Percentiles rank a stretch among this genome's conserved stretches.
phyloP scores from a whole-genome alignment of 1,140 invertebrate genomes.

The Aphidius gifuensis region DNA sequence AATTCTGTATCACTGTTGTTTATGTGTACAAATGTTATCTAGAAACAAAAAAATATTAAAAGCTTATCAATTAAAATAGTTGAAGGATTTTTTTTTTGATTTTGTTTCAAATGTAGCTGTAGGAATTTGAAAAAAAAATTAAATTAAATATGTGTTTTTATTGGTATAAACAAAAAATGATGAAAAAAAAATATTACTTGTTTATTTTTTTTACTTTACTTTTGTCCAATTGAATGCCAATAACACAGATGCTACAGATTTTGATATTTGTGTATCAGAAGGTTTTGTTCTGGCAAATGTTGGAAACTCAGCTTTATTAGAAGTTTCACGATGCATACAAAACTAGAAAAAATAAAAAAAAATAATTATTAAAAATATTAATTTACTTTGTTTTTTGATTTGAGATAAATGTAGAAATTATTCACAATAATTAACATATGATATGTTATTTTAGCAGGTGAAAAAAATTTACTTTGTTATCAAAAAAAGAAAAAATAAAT shows the following conservation, averaged over 20 bases:
- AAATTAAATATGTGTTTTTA: not conserved
- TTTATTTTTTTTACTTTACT: constrained; percentile 55
- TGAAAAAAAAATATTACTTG: constrained; percentile 1
- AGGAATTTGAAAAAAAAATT: not conserved
- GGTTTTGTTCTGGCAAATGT: constrained; percentile 91
- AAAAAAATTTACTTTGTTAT: too few species aligned
- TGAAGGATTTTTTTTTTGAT: not conserved
- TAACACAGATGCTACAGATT: constrained; percentile 79
- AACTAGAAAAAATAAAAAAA: constrained; percentile 62
- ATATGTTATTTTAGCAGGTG: too few species aligned
- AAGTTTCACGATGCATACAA: constrained; percentile 80
- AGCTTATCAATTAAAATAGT: not conserved
- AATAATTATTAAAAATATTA: not conserved
- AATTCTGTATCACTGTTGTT: constrained; percentile 69
- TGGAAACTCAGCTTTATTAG: constrained; percentile 82
- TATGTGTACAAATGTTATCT: constrained; percentile 74
- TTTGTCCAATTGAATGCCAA: constrained; percentile 79
- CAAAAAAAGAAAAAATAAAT: too few species aligned
- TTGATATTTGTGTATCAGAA: constrained; percentile 88
- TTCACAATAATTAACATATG: too few species aligned
- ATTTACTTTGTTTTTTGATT: too few species aligned
- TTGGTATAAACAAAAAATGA: constrained; percentile 1
- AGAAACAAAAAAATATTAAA: constrained; percentile 21
- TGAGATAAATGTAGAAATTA: too few species aligned
- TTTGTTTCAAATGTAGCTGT: not conserved